Conservation (phyloP, 2,797 vertebrate species). For the Gallinago solitaria region DNA sequence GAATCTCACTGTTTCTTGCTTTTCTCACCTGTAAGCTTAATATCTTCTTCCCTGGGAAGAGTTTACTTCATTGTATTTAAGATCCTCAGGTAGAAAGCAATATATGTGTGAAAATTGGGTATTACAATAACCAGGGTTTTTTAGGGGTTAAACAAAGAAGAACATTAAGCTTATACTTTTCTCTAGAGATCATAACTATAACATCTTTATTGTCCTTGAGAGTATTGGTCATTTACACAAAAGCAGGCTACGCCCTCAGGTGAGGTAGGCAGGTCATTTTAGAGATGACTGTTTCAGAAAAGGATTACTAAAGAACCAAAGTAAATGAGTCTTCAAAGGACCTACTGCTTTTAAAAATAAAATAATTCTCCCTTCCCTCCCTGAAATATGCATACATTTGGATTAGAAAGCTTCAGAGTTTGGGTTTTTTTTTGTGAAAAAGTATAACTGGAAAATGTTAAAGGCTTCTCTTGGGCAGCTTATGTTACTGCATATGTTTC, state of each 20-base stretch:
- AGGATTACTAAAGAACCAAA: neutral
- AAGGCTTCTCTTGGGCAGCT: neutral
- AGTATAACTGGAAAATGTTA: neutral
- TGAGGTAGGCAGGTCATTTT: neutral
- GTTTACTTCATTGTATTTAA: neutral
- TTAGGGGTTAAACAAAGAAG: neutral
- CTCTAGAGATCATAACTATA: neutral
- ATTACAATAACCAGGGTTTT: neutral
- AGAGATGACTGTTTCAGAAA: neutral
- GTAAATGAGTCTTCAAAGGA: neutral
- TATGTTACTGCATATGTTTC: neutral
- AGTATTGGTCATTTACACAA: neutral
- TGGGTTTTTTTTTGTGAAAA: neutral
- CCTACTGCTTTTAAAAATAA: neutral
- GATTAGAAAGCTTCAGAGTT: neutral
- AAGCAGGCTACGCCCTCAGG: neutral
- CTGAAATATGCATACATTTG: neutral
- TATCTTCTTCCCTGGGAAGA: neutral
- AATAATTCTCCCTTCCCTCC: neutral
- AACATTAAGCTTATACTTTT: neutral
- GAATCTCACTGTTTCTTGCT: neutral
- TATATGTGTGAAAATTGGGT: neutral
- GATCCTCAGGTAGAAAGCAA: neutral
- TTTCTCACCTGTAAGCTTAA: neutral
- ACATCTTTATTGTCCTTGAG: neutral